phyloP scores from a whole-genome alignment of 2,113 vertebrate species.

The Hepsetus odoe region DNA sequence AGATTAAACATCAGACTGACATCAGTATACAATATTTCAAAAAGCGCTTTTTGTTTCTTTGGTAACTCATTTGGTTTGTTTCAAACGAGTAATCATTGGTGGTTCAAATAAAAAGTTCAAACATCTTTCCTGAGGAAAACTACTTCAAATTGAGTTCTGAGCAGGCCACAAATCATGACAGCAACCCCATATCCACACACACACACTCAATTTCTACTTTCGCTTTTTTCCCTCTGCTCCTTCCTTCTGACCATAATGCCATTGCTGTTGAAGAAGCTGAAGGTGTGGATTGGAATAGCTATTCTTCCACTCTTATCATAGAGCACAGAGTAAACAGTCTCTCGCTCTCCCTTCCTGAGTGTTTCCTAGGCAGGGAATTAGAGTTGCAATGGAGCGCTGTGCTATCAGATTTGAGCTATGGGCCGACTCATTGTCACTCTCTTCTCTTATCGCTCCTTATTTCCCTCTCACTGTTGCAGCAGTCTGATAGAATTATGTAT shows the following conservation, averaged over 20 bases:
- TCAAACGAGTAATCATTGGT: no score
- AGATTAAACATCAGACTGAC: no score
- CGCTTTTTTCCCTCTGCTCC: background rate
- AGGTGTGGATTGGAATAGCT: conserved; percentile 52
- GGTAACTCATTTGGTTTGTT: no score
- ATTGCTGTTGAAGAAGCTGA: conserved; percentile 39
- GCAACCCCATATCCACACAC: background rate
- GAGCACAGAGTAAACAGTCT: conserved; percentile 57
- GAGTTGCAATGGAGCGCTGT: conserved; percentile 45
- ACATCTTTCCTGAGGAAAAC: no score
- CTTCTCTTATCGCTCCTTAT: conserved; percentile 60
- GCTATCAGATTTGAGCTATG: conserved; percentile 60
- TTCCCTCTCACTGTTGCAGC: conserved; percentile 52
- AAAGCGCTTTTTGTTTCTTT: no score
- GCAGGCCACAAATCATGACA: no score
- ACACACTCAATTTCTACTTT: conserved; percentile 29
- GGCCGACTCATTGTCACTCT: conserved; percentile 42
- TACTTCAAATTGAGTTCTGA: background rate
- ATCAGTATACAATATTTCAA: no score
- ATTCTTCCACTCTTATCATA: conserved; percentile 60
- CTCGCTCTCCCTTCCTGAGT: conserved; percentile 44
- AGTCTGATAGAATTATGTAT: conserved; percentile 54
- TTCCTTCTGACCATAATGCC: conserved; percentile 48
- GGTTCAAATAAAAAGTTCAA: no score
- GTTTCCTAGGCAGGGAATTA: conserved; percentile 58